Evolutionary conservation across 2,797 vertebrate genomes (phyloP).

Genomic region (Gorsachius magnificus): DNA sequence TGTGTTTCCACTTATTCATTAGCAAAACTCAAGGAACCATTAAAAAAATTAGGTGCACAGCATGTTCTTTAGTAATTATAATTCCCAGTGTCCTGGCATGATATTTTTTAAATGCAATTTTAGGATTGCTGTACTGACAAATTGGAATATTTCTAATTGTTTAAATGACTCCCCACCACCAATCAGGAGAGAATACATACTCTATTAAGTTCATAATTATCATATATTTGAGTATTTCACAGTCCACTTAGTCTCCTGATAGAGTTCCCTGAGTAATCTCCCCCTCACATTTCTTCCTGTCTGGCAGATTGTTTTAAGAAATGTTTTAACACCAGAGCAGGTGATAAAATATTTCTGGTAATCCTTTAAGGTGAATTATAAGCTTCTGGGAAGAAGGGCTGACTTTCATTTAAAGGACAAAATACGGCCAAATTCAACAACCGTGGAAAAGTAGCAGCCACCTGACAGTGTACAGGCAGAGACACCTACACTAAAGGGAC

Average conservation of each 20-base stretch:
- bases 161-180: constrained; percentile 49
- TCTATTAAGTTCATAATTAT: constrained; percentile 64
- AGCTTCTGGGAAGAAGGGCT: neutral
- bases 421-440: constrained; percentile 1
- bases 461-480: neutral
- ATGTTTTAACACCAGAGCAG: constrained; percentile 1
- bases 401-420: neutral
- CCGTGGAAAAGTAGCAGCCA: neutral
- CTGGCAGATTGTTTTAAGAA: constrained; percentile 25
- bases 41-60: neutral
- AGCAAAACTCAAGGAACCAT: neutral
- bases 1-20: neutral
- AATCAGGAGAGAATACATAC: constrained; percentile 43
- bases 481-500: neutral
- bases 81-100: constrained; percentile 9
- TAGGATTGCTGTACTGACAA: constrained; percentile 51
- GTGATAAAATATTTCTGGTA: constrained; percentile 41
- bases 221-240: constrained; percentile 55
- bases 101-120: constrained; percentile 44
- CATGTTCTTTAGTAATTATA: neutral
- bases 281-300: constrained; percentile 28
- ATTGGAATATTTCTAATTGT: constrained; percentile 56
- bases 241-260: constrained; percentile 58
- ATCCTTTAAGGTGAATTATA: constrained; percentile 30
- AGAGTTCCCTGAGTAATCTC: constrained; percentile 19